Conservation (phyloP, 1,140 invertebrate species). For the Zeugodacus cucurbitae region DNA sequence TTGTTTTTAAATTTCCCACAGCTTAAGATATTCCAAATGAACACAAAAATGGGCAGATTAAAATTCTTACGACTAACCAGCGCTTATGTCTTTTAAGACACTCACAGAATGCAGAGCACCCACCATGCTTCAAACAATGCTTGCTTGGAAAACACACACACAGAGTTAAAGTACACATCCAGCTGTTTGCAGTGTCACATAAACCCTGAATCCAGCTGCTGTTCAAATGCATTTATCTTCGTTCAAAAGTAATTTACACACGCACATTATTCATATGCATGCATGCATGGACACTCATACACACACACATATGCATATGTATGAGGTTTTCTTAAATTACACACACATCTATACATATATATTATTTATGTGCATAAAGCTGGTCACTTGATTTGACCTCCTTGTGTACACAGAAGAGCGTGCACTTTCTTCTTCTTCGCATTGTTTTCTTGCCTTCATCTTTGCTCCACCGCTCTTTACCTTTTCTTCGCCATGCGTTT, state of each 20-base stretch:
- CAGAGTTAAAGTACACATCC: too few species aligned
- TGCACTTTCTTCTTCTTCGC: not conserved
- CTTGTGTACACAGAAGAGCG: not conserved
- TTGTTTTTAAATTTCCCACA: too few species aligned
- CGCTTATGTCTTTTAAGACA: too few species aligned
- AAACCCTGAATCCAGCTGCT: not conserved
- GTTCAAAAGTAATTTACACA: slow-evolving; percentile 18
- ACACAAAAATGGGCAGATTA: too few species aligned
- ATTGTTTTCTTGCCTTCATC: not conserved
- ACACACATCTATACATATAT: not conserved
- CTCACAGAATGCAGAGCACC: too few species aligned
- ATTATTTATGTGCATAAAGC: not conserved
- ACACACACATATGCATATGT: not conserved
- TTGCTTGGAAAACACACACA: not conserved
- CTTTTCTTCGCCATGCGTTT: not conserved
- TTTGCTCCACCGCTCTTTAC: not conserved
- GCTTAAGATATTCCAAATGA: too few species aligned
- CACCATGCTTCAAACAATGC: not conserved
- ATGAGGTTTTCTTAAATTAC: not conserved
- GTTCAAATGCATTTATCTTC: not conserved
- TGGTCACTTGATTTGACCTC: not conserved
- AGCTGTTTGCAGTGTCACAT: not conserved
- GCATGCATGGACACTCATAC: not conserved
- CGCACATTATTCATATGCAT: not conserved
- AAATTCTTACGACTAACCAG: too few species aligned